These are phyloP conservation scores for Coreoperca whiteheadi DNA, from an alignment of 2,113 vertebrate species.

Conservation along the genomic window DNA sequence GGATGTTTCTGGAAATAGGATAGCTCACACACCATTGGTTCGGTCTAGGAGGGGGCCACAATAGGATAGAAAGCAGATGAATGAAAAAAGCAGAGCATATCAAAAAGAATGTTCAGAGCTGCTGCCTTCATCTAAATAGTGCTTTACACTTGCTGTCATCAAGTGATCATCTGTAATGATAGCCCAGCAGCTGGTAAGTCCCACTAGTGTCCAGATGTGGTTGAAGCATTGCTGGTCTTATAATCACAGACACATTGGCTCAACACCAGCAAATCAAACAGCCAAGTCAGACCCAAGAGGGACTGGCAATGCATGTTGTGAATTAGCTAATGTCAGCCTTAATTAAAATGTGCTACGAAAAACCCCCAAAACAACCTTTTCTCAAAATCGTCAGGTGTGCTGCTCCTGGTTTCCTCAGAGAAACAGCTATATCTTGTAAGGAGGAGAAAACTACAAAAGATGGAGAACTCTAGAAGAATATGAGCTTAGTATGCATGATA, in stretches of 20 bases:
- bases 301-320: conserved; percentile 52
- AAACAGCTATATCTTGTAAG: neutral
- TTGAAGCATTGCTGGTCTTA: conserved; percentile 38
- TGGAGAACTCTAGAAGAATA: neutral
- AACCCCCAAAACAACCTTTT: conserved; percentile 40
- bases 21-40: neutral
- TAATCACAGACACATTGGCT: conserved; percentile 69
- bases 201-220: conserved; percentile 62
- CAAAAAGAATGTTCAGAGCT: conserved; percentile 14
- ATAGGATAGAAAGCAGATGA: conserved; percentile 16
- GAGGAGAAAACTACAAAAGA: neutral
- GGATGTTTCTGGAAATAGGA: conserved; percentile 16
- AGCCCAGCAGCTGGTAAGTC: conserved; percentile 49
- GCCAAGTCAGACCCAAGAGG: conserved; percentile 56
- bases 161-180: conserved; percentile 63
- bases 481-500: conserved; percentile 9
- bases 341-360: conserved; percentile 75
- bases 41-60: neutral
- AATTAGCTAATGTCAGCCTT: conserved; percentile 73
- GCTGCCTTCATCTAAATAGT: conserved; percentile 37
- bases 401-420: conserved; percentile 19
- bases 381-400: conserved; percentile 32
- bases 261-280: conserved; percentile 76
- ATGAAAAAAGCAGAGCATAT: conserved; percentile 9
- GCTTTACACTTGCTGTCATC: conserved; percentile 57